A percentile compares a stretch with the other conserved stretches of the same genome.
Evolutionary conservation across 2,888 invertebrate species (phyloP).

Genomic region (Drosophila quinaria): DNA sequence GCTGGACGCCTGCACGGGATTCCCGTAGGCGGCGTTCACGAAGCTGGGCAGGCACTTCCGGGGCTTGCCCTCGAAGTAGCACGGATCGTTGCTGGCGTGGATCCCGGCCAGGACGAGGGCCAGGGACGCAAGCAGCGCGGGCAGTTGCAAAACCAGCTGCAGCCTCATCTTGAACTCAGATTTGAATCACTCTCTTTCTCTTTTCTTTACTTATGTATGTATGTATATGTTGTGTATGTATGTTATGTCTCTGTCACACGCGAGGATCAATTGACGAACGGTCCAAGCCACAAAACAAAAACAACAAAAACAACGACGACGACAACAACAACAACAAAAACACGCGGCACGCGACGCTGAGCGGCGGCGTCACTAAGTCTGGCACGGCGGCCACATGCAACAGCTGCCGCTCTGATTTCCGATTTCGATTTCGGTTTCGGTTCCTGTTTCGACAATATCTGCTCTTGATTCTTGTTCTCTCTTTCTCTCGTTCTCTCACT

Average conservation of each 20-base stretch:
- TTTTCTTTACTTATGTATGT: not conserved
- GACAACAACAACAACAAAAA: constrained; percentile 67
- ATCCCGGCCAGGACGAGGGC: constrained; percentile 35
- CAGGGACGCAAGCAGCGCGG: constrained; percentile 25
- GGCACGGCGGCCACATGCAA: constrained; percentile 77
- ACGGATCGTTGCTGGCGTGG: constrained; percentile 90
- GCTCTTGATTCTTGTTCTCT: constrained; percentile 17
- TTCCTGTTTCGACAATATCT: constrained; percentile 12
- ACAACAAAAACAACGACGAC: constrained; percentile 57
- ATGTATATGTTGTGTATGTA: not conserved
- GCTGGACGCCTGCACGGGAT: constrained; percentile 94
- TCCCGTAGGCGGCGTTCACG: constrained; percentile 98
- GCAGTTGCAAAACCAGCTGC: constrained; percentile 36
- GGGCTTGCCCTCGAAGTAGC: constrained; percentile 95
- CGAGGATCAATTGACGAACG: constrained; percentile 55
- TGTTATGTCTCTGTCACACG: constrained; percentile 47
- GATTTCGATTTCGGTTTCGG: constrained; percentile 38
- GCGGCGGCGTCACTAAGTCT: constrained; percentile 69
- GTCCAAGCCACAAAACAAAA: constrained; percentile 53
- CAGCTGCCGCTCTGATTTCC: constrained; percentile 72
- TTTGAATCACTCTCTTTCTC: not conserved
- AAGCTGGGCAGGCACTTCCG: constrained; percentile 98
- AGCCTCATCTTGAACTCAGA: constrained; percentile 26
- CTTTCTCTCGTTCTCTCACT: constrained; percentile 15
- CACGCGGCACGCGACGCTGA: constrained; percentile 41